phyloP scores from a whole-genome alignment of 1,140 invertebrate species.

The Psix sp. region DNA sequence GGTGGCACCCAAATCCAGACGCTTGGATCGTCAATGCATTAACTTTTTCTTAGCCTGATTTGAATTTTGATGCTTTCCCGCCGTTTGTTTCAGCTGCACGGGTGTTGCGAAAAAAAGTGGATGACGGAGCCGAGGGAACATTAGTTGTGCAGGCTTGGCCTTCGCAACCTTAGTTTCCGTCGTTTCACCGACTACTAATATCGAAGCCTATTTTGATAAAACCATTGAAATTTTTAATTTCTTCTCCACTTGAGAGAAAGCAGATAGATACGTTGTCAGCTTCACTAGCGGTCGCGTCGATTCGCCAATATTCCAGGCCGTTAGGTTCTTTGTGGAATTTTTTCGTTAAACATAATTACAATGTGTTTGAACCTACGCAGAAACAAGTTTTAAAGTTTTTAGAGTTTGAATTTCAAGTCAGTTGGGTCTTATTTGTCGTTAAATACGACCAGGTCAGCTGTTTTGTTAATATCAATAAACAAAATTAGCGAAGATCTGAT shows the following conservation, averaged over 20 bases:
- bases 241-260: neutral
- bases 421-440: conserved; percentile 27
- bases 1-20: no score
- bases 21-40: neutral
- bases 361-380: conserved; percentile 9
- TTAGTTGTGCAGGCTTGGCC: neutral
- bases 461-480: conserved; percentile 25
- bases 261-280: neutral
- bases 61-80: neutral
- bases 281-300: neutral
- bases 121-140: neutral
- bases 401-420: conserved; percentile 20
- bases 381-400: conserved; percentile 41
- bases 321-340: conserved; percentile 1
- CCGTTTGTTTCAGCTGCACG: neutral
- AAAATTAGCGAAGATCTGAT: conserved; percentile 23
- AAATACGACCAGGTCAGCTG: conserved; percentile 42
- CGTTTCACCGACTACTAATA: neutral
- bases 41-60: neutral
- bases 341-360: neutral
- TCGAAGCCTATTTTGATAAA: neutral
- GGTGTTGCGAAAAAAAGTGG: neutral
- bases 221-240: neutral
- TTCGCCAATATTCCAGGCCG: conserved; percentile 3
- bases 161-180: neutral